These are phyloP conservation scores for Ailuropoda melanoleuca DNA, from an alignment of 2,113 vertebrate genomes.

Conservation along the genomic window DNA sequence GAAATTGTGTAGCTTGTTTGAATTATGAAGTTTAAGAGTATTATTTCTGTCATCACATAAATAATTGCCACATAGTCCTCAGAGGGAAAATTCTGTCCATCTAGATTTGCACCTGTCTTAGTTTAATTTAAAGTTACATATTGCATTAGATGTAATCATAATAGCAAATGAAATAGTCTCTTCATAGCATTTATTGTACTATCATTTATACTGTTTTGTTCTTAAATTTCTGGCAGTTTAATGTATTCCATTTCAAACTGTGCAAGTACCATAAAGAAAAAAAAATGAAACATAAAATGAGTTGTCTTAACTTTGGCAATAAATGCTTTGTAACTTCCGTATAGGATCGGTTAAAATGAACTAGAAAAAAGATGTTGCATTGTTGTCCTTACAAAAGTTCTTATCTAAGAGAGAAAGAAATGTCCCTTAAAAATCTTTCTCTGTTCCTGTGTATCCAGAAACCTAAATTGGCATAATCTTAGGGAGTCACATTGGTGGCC, in stretches of 20 bases:
- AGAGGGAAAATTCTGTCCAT: not conserved
- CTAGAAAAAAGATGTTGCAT: not conserved
- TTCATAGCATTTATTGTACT: not conserved
- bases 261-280: not conserved
- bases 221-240: conserved; percentile 30
- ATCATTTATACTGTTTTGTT: not conserved
- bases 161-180: not conserved
- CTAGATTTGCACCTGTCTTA: not conserved
- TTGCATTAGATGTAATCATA: not conserved
- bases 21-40: not conserved
- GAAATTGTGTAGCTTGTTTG: not conserved
- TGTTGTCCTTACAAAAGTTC: not conserved
- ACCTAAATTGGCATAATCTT: not conserved
- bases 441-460: not conserved
- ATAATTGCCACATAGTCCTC: not conserved
- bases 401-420: not conserved
- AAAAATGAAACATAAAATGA: not conserved
- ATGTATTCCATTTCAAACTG: not conserved
- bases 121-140: conserved; percentile 33
- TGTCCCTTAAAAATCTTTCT: not conserved
- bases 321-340: not conserved
- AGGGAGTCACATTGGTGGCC: not conserved
- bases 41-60: not conserved
- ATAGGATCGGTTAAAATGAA: not conserved
- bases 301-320: not conserved